Percentiles rank a stretch among this genome's conserved stretches.
These are phyloP conservation scores for Ceratosolen solmsi DNA, from an alignment of 1,140 invertebrate species.

Conservation along the genomic window DNA sequence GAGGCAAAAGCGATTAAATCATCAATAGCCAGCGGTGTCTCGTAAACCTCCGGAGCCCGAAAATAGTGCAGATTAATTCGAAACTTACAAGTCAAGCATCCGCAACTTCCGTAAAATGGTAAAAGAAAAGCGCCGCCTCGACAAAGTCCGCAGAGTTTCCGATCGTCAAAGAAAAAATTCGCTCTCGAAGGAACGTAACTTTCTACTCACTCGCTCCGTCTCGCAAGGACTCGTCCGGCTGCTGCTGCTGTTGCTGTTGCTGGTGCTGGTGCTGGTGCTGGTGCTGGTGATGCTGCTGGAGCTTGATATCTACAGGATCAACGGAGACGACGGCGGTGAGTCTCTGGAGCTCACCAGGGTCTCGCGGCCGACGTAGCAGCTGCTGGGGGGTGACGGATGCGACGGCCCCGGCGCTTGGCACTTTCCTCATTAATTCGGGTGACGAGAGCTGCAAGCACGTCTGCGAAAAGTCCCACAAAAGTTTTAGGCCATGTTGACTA, in stretches of 20 bases:
- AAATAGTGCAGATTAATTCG: neutral
- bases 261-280: neutral
- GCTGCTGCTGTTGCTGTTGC: constrained; percentile 9
- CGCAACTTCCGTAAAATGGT: no score
- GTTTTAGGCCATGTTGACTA: neutral
- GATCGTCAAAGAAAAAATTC: neutral
- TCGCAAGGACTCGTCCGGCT: neutral
- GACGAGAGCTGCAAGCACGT: constrained; percentile 71
- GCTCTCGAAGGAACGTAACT: neutral
- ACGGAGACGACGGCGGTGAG: neutral
- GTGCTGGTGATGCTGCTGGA: constrained; percentile 4
- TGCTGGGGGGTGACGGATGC: constrained; percentile 46
- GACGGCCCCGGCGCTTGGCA: constrained; percentile 64
- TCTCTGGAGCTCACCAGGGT: constrained; percentile 19
- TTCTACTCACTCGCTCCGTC: constrained; percentile 1
- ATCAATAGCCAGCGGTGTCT: neutral
- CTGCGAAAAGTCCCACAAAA: constrained; percentile 55
- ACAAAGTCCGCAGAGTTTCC: neutral
- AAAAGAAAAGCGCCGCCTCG: no score
- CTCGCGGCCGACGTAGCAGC: constrained; percentile 20
- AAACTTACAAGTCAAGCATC: neutral
- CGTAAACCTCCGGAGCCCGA: neutral
- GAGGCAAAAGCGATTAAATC: neutral
- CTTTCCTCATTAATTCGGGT: constrained; percentile 70
- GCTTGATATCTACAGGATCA: neutral